Conservation (phyloP, 2,797 vertebrate species). For the Cetoscarus ocellatus region DNA sequence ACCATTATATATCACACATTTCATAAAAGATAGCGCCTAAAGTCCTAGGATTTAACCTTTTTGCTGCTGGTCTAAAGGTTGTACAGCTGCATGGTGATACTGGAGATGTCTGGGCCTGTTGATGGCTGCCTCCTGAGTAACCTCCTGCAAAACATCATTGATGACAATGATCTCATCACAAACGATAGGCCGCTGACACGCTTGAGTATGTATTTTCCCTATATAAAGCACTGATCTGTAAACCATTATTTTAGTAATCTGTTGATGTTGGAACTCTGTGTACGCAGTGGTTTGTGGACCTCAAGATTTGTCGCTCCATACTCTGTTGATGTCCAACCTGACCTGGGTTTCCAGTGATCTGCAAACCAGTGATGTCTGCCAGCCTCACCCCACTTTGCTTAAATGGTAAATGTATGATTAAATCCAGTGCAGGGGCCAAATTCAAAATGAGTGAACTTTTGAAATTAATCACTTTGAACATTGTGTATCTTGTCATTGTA, state of each 20-base stretch:
- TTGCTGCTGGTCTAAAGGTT: slow-evolving; percentile 41
- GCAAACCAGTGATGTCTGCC: slow-evolving; percentile 50
- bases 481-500: no score
- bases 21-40: not conserved
- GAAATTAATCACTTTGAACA: no score
- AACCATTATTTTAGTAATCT: not conserved
- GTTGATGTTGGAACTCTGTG: slow-evolving; percentile 8
- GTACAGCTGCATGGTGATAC: slow-evolving; percentile 73
- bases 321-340: slow-evolving; percentile 62
- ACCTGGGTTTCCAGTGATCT: slow-evolving; percentile 66
- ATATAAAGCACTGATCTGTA: no score
- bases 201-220: slow-evolving; percentile 63
- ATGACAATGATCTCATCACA: not conserved
- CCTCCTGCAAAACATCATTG: slow-evolving; percentile 35
- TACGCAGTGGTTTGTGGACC: slow-evolving; percentile 72
- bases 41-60: not conserved
- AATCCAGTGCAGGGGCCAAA: not conserved
- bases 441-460: no score
- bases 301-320: not conserved
- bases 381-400: slow-evolving; percentile 12
- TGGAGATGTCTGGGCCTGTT: slow-evolving; percentile 63
- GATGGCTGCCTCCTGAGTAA: slow-evolving; percentile 53
- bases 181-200: slow-evolving; percentile 32
- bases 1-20: not conserved
- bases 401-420: slow-evolving; percentile 59